A percentile compares a stretch with the other conserved stretches of the same genome.
These are phyloP conservation scores for Limanda limanda DNA, from an alignment of 2,113 vertebrate species.

Conservation along the genomic window DNA sequence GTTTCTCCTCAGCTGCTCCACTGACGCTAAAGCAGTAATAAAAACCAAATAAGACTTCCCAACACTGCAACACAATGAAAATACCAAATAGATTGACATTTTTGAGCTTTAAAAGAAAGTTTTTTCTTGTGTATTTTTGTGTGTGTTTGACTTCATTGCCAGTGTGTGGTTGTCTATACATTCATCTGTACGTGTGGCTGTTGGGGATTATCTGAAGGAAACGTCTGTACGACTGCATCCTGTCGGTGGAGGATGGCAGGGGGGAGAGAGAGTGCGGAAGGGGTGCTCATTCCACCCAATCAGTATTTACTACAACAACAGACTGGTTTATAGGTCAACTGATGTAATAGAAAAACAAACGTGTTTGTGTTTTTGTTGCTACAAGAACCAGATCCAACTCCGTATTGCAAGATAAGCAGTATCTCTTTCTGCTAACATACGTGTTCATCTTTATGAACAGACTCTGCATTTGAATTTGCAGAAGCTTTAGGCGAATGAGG, in stretches of 20 bases:
- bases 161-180: constrained; percentile 46
- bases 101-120: constrained; percentile 35
- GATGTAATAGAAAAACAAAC: constrained; percentile 34
- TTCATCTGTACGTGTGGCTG: constrained; percentile 33
- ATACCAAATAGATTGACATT: constrained; percentile 8
- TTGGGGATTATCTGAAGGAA: constrained; percentile 74
- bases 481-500: no score
- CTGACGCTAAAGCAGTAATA: not conserved
- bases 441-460: not conserved
- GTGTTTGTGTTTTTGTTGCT: not conserved
- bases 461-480: no score
- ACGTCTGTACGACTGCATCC: constrained; percentile 72
- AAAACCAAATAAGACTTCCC: not conserved
- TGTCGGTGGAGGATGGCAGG: constrained; percentile 61
- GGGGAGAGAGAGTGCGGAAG: not conserved
- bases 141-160: constrained; percentile 35
- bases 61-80: constrained; percentile 12
- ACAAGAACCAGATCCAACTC: not conserved
- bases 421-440: not conserved
- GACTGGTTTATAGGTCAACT: constrained; percentile 39
- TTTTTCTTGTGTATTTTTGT: not conserved
- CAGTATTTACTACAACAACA: constrained; percentile 52
- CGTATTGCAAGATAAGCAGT: not conserved
- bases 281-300: constrained; percentile 24
- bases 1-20: constrained; percentile 11